Evolutionary conservation across 2,888 invertebrate species (phyloP).

Genomic region (Metallyticus violacea): DNA sequence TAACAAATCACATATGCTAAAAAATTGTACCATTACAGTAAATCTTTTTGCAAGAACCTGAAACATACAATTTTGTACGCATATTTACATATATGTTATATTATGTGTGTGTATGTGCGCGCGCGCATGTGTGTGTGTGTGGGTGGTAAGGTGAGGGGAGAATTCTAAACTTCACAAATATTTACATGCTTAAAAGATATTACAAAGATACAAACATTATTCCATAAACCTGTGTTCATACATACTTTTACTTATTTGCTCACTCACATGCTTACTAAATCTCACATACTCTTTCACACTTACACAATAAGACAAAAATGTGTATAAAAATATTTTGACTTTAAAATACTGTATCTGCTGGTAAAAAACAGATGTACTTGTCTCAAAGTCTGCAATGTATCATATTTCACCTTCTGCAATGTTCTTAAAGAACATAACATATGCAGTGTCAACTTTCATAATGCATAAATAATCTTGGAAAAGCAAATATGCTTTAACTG

Average conservation of each 20-base stretch:
- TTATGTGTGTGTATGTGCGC: too few species aligned
- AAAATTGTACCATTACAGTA: too few species aligned
- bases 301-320: neutral
- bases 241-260: neutral
- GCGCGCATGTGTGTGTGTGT: too few species aligned
- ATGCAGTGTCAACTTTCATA: neutral
- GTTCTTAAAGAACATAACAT: neutral
- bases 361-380: neutral
- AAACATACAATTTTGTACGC: too few species aligned
- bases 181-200: neutral
- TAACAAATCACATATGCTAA: too few species aligned
- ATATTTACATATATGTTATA: too few species aligned
- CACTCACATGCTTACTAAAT: neutral
- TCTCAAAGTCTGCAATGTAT: neutral
- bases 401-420: neutral
- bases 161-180: neutral
- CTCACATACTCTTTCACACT: too few species aligned
- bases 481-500: neutral
- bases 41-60: too few species aligned
- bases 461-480: neutral
- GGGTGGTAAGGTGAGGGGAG: neutral
- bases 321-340: neutral
- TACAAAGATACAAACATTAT: neutral
- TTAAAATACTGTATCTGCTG: neutral
- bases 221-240: neutral